Conservation (phyloP, 1,140 invertebrate genomes). For the Steinernema khuongi region DNA sequence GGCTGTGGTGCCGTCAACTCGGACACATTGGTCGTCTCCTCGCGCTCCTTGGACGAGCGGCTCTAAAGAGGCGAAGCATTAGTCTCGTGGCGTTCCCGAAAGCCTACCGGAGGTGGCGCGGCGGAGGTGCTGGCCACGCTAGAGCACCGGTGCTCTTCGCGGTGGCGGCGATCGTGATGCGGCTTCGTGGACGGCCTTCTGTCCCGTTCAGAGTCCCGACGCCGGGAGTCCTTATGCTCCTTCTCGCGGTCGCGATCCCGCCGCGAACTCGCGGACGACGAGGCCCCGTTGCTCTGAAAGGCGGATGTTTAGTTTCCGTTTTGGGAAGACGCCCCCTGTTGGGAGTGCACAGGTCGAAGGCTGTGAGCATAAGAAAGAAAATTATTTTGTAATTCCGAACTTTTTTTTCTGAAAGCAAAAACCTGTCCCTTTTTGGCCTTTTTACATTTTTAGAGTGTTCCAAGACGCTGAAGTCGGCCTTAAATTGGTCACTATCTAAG, state of each 20-base stretch:
- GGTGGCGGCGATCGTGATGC: too few species aligned
- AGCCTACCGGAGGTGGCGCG: neutral
- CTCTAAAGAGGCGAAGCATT: neutral
- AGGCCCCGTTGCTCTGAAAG: neutral
- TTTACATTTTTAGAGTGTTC: too few species aligned
- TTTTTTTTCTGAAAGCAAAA: too few species aligned
- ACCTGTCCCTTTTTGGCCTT: too few species aligned
- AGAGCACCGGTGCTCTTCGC: neutral
- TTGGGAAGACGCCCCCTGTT: too few species aligned
- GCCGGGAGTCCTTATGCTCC: neutral
- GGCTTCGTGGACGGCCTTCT: too few species aligned
- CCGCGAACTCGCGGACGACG: neutral
- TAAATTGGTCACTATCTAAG: too few species aligned
- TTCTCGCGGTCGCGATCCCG: neutral
- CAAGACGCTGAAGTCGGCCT: too few species aligned
- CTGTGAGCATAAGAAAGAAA: too few species aligned
- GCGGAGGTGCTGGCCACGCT: neutral
- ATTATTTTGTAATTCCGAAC: too few species aligned
- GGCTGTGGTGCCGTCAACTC: neutral
- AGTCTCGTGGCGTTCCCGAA: neutral
- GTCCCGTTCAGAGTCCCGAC: neutral
- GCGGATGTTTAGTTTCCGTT: too few species aligned
- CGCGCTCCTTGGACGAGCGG: neutral
- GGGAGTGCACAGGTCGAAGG: too few species aligned
- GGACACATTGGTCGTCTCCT: neutral